phyloP scores from a whole-genome alignment of 2,888 invertebrate species.

The Ceramica pisi region DNA sequence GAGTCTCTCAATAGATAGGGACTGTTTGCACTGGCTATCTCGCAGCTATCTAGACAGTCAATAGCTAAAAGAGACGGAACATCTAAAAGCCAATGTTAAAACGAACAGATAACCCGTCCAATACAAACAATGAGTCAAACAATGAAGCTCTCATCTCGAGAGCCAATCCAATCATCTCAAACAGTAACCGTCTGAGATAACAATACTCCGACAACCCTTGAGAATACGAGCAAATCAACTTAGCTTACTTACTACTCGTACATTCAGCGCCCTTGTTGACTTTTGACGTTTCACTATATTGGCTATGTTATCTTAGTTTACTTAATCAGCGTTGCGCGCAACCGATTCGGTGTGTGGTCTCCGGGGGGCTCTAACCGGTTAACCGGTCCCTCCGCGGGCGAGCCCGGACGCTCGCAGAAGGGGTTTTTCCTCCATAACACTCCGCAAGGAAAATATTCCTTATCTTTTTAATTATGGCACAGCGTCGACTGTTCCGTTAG shows the following conservation, averaged over 20 bases:
- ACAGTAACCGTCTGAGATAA: slow-evolving; percentile 87
- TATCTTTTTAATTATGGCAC: slow-evolving; percentile 90
- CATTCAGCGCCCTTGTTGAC: slow-evolving; percentile 88
- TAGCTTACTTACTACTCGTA: slow-evolving; percentile 81
- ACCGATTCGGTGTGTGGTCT: slow-evolving; percentile 84
- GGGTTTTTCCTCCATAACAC: slow-evolving; percentile 80
- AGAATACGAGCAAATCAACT: slow-evolving; percentile 88
- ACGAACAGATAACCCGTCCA: slow-evolving; percentile 65
- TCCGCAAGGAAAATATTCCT: slow-evolving; percentile 87
- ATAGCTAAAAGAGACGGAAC: slow-evolving; percentile 40
- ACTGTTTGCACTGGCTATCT: slow-evolving; percentile 18
- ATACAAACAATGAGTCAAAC: slow-evolving; percentile 79
- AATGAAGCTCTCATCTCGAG: slow-evolving; percentile 82
- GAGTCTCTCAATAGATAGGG: slow-evolving; percentile 2
- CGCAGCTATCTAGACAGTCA: slow-evolving; percentile 23
- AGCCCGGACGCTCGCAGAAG: slow-evolving; percentile 73
- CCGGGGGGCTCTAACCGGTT: slow-evolving; percentile 87
- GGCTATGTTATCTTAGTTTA: slow-evolving; percentile 90
- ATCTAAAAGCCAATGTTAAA: slow-evolving; percentile 56
- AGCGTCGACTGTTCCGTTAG: slow-evolving; percentile 82
- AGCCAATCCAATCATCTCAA: slow-evolving; percentile 89
- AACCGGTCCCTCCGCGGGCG: slow-evolving; percentile 77
- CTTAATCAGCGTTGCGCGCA: slow-evolving; percentile 88
- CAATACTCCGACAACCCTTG: slow-evolving; percentile 85
- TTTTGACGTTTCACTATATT: slow-evolving; percentile 87